Conservation (phyloP, 2,113 vertebrate genomes). For the Oenanthe oenanthe region DNA sequence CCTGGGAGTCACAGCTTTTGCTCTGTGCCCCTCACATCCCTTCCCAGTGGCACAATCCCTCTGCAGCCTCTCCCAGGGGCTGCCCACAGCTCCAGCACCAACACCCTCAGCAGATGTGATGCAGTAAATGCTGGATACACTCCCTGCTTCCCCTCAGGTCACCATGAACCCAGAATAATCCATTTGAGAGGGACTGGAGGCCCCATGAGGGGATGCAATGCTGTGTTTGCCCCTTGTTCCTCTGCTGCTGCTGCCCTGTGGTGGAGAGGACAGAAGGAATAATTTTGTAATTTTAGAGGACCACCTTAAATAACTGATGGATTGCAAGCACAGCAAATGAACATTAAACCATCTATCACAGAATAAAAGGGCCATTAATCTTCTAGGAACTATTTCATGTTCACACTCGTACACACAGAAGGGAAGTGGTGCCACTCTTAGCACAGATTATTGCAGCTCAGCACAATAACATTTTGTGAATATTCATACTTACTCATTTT, state of each 20-base stretch:
- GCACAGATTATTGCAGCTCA: background rate
- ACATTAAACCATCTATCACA: background rate
- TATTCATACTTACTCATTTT: background rate
- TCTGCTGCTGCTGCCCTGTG: background rate
- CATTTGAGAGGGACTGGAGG: fast-evolving
- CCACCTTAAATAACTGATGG: background rate
- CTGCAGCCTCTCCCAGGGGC: background rate
- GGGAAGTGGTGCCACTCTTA: background rate
- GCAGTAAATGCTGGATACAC: fast-evolving
- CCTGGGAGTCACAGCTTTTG: background rate
- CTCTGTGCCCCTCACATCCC: background rate
- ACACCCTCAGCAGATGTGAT: fast-evolving
- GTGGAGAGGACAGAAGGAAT: background rate
- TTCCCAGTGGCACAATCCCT: background rate
- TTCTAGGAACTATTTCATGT: background rate
- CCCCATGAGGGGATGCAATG: fast-evolving
- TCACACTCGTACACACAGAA: fast-evolving
- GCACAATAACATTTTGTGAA: background rate
- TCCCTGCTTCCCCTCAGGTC: background rate
- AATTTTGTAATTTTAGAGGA: background rate
- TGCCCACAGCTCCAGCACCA: fast-evolving
- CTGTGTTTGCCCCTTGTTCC: fast-evolving
- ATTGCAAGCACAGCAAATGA: background rate
- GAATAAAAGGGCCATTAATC: background rate
- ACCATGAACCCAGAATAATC: too few species aligned